Evolutionary conservation across 2,113 vertebrate species (phyloP).

Genomic region (Blennius ocellaris): DNA sequence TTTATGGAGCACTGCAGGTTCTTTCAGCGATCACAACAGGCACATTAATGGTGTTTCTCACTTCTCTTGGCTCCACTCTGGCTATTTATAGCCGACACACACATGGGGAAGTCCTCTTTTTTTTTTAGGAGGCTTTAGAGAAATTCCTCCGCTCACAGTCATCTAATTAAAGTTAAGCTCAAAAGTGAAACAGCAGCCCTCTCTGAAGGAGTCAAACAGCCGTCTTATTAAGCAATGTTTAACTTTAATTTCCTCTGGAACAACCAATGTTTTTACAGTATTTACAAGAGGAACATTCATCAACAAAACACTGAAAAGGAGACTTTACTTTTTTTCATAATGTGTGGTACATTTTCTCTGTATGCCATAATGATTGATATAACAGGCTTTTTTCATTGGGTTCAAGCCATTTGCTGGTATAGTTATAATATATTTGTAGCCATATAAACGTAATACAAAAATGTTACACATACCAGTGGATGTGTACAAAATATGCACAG

Average conservation of each 20-base stretch:
- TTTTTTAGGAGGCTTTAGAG: conserved; percentile 17
- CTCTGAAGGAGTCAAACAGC: conserved; percentile 18
- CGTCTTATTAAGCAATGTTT: conserved; percentile 40
- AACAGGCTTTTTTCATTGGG: conserved; percentile 3
- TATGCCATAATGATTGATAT: conserved; percentile 14
- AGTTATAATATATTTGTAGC: background rate
- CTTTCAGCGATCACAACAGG: background rate
- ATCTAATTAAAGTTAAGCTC: conserved; percentile 49
- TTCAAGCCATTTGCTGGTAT: conserved; percentile 18
- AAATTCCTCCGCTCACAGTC: conserved; percentile 19
- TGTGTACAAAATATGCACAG: too few relatives aligned
- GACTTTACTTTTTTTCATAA: background rate
- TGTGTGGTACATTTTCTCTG: conserved; percentile 7
- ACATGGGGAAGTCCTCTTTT: conserved; percentile 45
- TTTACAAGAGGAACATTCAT: conserved; percentile 44
- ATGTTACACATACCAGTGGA: too few relatives aligned
- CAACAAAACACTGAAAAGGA: background rate
- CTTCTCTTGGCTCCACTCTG: conserved; percentile 4
- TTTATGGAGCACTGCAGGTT: background rate
- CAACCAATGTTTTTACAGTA: conserved; percentile 52
- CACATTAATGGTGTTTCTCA: background rate
- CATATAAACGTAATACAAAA: too few relatives aligned
- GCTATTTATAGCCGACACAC: conserved; percentile 28
- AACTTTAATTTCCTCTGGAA: conserved; percentile 69
- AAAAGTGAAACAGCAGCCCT: background rate